Percentiles rank a stretch among this genome's conserved stretches.
Evolutionary conservation across 2,888 invertebrate genomes (phyloP).

Genomic region (Macrosoma leucophasiata): DNA sequence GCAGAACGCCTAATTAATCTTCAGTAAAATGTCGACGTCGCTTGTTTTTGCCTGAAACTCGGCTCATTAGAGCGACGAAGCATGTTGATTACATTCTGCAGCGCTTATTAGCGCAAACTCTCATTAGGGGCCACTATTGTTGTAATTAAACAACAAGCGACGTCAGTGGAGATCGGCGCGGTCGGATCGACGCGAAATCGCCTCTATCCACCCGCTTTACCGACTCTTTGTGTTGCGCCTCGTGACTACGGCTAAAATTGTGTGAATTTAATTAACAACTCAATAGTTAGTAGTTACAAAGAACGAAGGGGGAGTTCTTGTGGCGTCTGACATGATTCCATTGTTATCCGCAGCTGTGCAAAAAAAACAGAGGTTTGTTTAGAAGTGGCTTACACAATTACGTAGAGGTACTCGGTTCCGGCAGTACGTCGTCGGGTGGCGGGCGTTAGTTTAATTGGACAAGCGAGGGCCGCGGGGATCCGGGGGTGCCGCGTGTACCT

Average conservation of each 20-base stretch:
- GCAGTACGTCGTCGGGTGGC: constrained; percentile 31
- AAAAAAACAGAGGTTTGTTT: constrained; percentile 65
- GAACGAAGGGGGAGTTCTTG: constrained; percentile 60
- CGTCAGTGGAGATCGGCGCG: constrained; percentile 45
- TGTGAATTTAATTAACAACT: constrained; percentile 72
- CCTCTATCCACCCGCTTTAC: constrained; percentile 41
- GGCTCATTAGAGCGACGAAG: constrained; percentile 72
- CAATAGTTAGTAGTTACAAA: constrained; percentile 67
- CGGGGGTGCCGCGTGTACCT: constrained; percentile 34
- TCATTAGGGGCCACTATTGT: constrained; percentile 75
- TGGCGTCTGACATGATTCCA: constrained; percentile 65
- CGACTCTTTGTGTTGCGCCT: constrained; percentile 24
- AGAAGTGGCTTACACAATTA: constrained; percentile 70
- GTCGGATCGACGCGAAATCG: constrained; percentile 36
- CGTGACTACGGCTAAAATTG: constrained; percentile 39
- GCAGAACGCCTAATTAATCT: constrained; percentile 69
- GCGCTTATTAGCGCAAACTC: constrained; percentile 74
- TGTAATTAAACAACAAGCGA: constrained; percentile 73
- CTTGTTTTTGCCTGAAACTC: constrained; percentile 71
- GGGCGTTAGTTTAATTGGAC: constrained; percentile 66
- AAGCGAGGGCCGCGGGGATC: constrained; percentile 38
- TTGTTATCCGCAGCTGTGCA: constrained; percentile 59
- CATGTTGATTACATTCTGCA: constrained; percentile 75
- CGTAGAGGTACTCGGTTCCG: constrained; percentile 46
- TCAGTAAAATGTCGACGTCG: constrained; percentile 67